A percentile compares a stretch with the other conserved stretches of the same genome.
These are phyloP conservation scores for Ptychadena robeensis DNA, from an alignment of 2,797 vertebrate genomes.

Conservation along the genomic window DNA sequence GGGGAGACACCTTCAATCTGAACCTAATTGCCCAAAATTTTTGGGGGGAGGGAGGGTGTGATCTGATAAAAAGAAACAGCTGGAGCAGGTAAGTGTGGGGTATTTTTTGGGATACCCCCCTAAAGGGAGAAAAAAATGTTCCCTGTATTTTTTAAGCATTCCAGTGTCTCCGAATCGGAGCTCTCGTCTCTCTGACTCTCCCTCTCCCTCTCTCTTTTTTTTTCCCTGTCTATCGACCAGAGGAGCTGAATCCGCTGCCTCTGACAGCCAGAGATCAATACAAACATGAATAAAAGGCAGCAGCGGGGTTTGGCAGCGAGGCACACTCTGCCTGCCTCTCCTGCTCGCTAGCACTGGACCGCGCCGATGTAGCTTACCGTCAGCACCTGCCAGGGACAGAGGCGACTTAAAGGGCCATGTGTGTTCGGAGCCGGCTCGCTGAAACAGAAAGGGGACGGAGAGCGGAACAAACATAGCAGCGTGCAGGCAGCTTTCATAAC, in stretches of 20 bases:
- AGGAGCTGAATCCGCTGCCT: slow-evolving; percentile 85
- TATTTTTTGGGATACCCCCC: slow-evolving; percentile 54
- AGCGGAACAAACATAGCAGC: slow-evolving; percentile 88
- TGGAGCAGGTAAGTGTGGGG: slow-evolving; percentile 38
- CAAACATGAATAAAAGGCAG: slow-evolving; percentile 87
- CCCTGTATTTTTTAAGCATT: slow-evolving; percentile 33
- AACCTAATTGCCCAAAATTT: slow-evolving; percentile 39
- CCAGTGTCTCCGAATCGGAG: slow-evolving; percentile 16
- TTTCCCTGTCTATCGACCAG: slow-evolving; percentile 86
- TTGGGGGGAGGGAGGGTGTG: slow-evolving; percentile 11
- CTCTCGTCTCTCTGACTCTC: slow-evolving; percentile 19
- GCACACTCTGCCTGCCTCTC: slow-evolving; percentile 70
- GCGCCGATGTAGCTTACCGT: slow-evolving; percentile 77
- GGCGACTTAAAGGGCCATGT: slow-evolving; percentile 87
- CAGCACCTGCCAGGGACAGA: slow-evolving; percentile 68
- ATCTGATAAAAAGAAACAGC: not conserved
- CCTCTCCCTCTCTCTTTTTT: slow-evolving; percentile 69
- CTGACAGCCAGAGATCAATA: slow-evolving; percentile 87
- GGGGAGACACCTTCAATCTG: slow-evolving; percentile 57
- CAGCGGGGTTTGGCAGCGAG: slow-evolving; percentile 69
- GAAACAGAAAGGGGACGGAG: slow-evolving; percentile 88
- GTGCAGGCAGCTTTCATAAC: slow-evolving; percentile 65
- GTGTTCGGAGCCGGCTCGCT: slow-evolving; percentile 84
- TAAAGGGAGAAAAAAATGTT: slow-evolving; percentile 11
- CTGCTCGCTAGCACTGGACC: slow-evolving; percentile 55